Evolutionary conservation across 2,888 invertebrate genomes (phyloP).

Genomic region (Phaonia tiefii): DNA sequence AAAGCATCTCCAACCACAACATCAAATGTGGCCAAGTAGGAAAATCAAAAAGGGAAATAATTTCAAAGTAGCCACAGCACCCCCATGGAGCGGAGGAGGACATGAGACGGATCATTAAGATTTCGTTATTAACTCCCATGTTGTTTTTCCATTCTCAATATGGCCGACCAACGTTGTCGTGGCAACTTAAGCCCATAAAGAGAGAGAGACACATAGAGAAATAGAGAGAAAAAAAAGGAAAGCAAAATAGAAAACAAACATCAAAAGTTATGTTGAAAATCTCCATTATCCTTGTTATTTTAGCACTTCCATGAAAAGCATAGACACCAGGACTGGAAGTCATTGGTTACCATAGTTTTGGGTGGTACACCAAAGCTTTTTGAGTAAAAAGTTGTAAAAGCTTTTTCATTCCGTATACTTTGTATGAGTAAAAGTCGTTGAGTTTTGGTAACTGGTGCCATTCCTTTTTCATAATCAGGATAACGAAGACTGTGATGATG

Average conservation of each 20-base stretch:
- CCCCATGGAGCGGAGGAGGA: neutral
- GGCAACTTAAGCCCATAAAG: neutral
- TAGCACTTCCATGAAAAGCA: constrained; percentile 4
- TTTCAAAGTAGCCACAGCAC: constrained; percentile 10
- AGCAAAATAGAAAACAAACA: neutral
- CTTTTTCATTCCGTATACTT: too few relatives aligned
- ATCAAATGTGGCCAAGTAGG: constrained; percentile 31
- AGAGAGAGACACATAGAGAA: neutral
- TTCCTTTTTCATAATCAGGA: neutral
- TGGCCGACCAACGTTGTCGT: constrained; percentile 28
- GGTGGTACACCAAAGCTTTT: constrained; percentile 16
- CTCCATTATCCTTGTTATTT: too few relatives aligned
- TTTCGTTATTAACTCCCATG: constrained; percentile 37
- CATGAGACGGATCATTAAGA: neutral
- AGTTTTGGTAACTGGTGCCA: neutral
- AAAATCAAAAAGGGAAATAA: neutral
- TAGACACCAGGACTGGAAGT: constrained; percentile 1
- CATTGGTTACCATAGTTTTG: neutral
- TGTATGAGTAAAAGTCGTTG: too few relatives aligned
- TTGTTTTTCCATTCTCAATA: constrained; percentile 29
- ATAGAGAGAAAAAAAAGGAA: neutral
- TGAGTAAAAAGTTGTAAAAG: neutral
- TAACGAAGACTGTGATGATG: neutral
- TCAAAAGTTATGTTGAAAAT: constrained; percentile 13
- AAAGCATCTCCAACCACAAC: constrained; percentile 14